Base-by-base conservation (phyloP, 2,797 vertebrate species). In the Chaunax sp. region DNA sequence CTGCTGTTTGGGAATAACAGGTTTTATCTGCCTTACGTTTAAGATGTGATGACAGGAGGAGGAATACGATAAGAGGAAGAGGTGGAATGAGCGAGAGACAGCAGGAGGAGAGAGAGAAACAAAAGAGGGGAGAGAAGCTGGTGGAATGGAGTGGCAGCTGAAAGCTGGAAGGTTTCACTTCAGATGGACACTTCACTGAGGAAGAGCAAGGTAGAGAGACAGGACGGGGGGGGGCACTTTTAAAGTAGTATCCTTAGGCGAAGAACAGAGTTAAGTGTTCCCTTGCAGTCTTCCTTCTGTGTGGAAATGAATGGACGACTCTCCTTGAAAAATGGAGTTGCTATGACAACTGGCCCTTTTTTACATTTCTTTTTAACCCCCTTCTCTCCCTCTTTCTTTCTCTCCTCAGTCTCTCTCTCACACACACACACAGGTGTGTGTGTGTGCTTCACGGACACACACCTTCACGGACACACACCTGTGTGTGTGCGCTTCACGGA, bases 251-350 rank as follows among this genome's bases (percentile, higher is more conserved):
- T 91, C 90, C 90, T 90, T 87, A 88, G 90, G 92, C 88, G 58
- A 84, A 85, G 84, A 90, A 92, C 85, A 87, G 82, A 91, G 90
- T 91, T 93, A 94, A 94, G 91, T 92, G 89, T 91, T 92, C 78
- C 90, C 83, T 90, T 69, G 76, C 85, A 88, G 83, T 89, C 88
- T 86, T 91, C 85, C 88, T 86, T 91, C 85, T 87, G 82, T 83
- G 88, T 87, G 86, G 80, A 90, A 92, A 91, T 89, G 88, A 93
- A 93, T 90, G 89, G 90, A 83, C 90, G 90, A 90, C 87, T 92
- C 87, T 84, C 86, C 88, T 91, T 91, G 89, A 89, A 92, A 92
- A 90, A 84, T 61, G 64, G 76, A 87, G 93, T 94, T 94, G 89
- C 93, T 89, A 94, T 94, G 92, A 92, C 87, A 92, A 94, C 93